Conservation (phyloP, 2,113 vertebrate species). For the Chauna torquata region DNA sequence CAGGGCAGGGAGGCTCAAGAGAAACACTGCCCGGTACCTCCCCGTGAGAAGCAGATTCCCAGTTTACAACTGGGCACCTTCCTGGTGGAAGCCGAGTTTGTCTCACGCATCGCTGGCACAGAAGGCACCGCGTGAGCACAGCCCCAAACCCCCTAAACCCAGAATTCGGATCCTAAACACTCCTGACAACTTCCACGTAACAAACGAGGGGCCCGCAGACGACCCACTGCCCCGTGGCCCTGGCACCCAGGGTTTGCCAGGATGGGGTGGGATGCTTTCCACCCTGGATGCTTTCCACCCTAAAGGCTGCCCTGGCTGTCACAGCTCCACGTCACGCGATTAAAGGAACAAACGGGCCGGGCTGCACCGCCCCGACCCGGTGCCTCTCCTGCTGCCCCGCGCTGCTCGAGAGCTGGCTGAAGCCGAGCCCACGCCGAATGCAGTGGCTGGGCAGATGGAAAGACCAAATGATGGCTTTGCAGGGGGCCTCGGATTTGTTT, state of each 20-base stretch:
- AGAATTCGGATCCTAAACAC: background rate
- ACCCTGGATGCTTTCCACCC: no score
- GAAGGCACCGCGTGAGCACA: fast-evolving
- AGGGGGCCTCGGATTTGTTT: conserved; percentile 65
- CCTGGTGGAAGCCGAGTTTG: background rate
- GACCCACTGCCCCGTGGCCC: no score
- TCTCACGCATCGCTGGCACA: fast-evolving
- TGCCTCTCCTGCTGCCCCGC: background rate
- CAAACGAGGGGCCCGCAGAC: no score
- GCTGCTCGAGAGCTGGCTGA: background rate
- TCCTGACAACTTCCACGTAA: background rate
- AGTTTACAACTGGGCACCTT: background rate
- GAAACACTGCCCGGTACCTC: background rate
- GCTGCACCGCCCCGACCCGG: no score
- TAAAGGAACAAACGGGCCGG: background rate
- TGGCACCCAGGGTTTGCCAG: no score
- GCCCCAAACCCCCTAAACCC: background rate
- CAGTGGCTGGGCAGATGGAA: conserved; percentile 52
- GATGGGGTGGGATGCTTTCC: no score
- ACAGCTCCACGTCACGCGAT: background rate
- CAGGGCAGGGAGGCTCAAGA: background rate
- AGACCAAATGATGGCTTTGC: conserved; percentile 64
- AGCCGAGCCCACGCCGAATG: background rate
- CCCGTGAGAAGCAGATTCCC: background rate
- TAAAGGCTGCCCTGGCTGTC: background rate